Conservation (phyloP, 2,888 invertebrate species). For the Gymnosoma rotundatum region DNA sequence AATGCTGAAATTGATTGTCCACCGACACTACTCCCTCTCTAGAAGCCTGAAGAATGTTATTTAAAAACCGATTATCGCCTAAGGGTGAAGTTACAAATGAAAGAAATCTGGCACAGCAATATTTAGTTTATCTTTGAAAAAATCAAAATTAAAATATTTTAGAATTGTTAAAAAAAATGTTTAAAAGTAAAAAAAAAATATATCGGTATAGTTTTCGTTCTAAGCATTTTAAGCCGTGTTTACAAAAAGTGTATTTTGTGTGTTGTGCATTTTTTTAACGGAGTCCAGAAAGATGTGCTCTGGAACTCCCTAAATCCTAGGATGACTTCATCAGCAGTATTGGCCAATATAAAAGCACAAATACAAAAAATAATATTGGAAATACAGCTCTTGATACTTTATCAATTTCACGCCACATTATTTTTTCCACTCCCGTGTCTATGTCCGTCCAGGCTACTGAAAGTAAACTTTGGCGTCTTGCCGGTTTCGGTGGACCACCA, state of each 20-base stretch:
- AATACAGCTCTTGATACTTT: constrained; percentile 89
- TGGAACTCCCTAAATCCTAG: constrained; percentile 82
- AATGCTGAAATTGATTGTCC: no score
- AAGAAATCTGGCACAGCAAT: no score
- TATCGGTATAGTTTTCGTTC: not conserved
- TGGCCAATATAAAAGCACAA: constrained; percentile 91
- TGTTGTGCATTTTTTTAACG: constrained; percentile 74
- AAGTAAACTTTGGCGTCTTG: constrained; percentile 81
- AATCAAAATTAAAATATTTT: not conserved
- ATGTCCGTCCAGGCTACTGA: constrained; percentile 87
- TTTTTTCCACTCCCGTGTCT: constrained; percentile 87
- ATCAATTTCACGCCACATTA: constrained; percentile 91
- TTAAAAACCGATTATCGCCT: no score
- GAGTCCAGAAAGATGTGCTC: constrained; percentile 80
- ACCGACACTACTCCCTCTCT: no score
- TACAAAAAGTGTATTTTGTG: not conserved
- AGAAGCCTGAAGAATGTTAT: no score
- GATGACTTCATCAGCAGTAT: constrained; percentile 87
- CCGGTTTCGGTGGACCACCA: constrained; percentile 82
- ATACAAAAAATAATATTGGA: constrained; percentile 90
- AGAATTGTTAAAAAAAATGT: not conserved
- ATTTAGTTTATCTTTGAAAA: not conserved
- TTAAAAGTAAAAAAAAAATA: not conserved
- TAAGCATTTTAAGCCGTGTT: constrained; percentile 56
- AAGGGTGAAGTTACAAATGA: no score